Evolutionary conservation across 2,797 vertebrate genomes (phyloP), one percentile per base, ranked within the genome.

Genomic region (Melanotaenia nigrans): DNA sequence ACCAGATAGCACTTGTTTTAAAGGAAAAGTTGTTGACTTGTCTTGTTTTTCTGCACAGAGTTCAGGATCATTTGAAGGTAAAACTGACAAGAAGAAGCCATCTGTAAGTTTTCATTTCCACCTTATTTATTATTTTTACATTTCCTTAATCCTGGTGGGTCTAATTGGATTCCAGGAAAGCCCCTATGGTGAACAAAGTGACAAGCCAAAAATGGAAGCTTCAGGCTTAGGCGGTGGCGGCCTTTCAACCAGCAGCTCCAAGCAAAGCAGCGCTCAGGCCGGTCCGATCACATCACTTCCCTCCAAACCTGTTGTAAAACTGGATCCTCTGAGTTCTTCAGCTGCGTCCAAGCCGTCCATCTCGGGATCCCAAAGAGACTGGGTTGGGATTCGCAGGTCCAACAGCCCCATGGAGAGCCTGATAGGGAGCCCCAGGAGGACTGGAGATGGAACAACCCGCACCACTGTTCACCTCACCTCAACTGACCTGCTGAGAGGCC

Each of bases 381-480:
- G 62, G 45, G 0, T 30, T 28, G 0, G 12, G 8, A 1, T 57
- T 20, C 84, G 60, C 56, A 79, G 83, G 36, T 59, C 90, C 6
- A 1, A 10, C 62, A 92, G 89, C 76, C 89, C 90, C 55, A 90
- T 91, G 86, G 91, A 93, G 79, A 1, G 73, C 12, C 73, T 92
- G 80, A 57, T 90, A 68, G 75, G 73, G 12, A 86, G 28, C 56
- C 72, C 85, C 0, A 79, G 61, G 58, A 77, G 68, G 49, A n/a
- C 24, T 2, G 82, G 74, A 63, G 78, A 82, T 0, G 7, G 13
- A 35, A 51, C 49, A 13, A 58, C 57, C 49, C 69, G 68, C 10
- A 1, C 86, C 63, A 45, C 63, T 0, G 2, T 61, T 14, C 22
- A 79, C 20, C 70, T 90, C 33, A 77, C 40, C 61, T 82, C 85